phyloP scores from a whole-genome alignment of 2,797 vertebrate species.

The Anas bahamensis region DNA sequence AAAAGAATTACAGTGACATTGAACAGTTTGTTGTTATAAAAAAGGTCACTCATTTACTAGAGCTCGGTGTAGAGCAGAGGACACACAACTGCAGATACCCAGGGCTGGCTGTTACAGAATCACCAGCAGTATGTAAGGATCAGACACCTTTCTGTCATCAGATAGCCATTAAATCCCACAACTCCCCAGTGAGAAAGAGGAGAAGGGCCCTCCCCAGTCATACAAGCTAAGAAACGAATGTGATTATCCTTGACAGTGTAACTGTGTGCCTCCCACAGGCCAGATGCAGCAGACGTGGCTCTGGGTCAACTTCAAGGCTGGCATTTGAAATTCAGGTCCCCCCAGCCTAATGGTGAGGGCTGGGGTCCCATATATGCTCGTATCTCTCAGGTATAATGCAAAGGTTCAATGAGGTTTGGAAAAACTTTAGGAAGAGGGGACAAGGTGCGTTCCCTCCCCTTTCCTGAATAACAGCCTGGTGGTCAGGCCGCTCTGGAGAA shows the following conservation, averaged over 20 bases:
- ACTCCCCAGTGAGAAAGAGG: background rate
- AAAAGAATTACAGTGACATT: too few species aligned
- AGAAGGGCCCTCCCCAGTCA: background rate
- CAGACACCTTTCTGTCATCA: background rate
- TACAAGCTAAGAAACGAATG: background rate
- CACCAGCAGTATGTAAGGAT: background rate
- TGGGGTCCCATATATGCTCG: background rate
- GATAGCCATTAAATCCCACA: background rate
- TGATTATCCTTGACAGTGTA: rapidly evolving
- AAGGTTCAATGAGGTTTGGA: background rate
- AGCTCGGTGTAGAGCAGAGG: background rate
- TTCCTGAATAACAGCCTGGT: background rate
- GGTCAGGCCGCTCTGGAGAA: background rate
- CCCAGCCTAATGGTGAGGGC: background rate
- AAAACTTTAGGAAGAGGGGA: background rate
- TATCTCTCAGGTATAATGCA: background rate
- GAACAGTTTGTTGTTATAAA: background rate
- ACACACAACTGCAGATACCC: background rate
- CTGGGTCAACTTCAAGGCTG: too few species aligned
- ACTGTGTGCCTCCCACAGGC: too few species aligned
- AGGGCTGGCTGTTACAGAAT: background rate
- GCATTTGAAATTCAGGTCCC: background rate
- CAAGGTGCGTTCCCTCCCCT: background rate
- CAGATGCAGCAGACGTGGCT: too few species aligned
- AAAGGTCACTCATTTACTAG: background rate